These are phyloP conservation scores for Holcopasites calliopsidis DNA, from an alignment of 1,140 invertebrate species.

Conservation along the genomic window DNA sequence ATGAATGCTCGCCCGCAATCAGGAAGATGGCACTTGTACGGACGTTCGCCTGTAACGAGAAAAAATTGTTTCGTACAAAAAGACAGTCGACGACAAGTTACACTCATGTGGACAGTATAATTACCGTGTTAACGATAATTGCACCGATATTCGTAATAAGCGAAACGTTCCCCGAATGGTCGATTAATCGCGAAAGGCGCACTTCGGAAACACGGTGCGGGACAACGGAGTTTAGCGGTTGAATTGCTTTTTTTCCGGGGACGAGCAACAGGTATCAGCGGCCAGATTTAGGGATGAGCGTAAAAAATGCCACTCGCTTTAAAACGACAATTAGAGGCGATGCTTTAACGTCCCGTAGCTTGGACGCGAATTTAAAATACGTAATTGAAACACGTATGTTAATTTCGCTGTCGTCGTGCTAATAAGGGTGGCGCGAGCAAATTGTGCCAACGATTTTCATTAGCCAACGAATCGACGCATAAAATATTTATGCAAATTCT, in stretches of 20 bases:
- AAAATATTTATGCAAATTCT: conserved; percentile 32
- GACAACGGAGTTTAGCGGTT: conserved; percentile 35
- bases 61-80: conserved; percentile 8
- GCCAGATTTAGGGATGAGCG: conserved; percentile 51
- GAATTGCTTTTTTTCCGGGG: conserved; percentile 38
- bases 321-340: conserved; percentile 44
- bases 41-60: conserved; percentile 92
- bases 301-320: conserved; percentile 53
- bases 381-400: neutral
- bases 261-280: conserved; percentile 59
- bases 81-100: neutral
- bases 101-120: neutral
- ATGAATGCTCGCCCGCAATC: conserved; percentile 98
- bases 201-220: neutral
- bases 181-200: neutral
- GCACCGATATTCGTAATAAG: neutral
- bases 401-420: neutral
- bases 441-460: neutral
- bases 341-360: conserved; percentile 33
- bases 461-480: neutral
- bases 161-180: neutral
- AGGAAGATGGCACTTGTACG: conserved; percentile 97
- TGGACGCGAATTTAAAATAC: conserved; percentile 24
- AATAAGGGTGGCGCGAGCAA: neutral
- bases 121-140: neutral